Conservation (phyloP, 2,113 vertebrate species). For the Gracilinanus agilis region DNA sequence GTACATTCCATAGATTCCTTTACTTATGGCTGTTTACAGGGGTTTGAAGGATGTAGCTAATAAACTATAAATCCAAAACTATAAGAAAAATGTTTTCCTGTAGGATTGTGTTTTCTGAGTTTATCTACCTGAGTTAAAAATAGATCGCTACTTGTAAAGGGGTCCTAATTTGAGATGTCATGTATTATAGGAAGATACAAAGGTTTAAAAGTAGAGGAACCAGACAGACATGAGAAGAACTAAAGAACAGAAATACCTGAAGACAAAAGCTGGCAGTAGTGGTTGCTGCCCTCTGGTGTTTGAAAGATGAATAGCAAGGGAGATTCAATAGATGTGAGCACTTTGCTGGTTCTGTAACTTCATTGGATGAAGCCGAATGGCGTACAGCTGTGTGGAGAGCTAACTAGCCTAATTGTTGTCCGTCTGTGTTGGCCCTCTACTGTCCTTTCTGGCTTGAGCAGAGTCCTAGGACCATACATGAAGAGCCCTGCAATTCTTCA, state of each 20-base stretch:
- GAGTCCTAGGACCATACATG: neutral
- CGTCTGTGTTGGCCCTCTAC: neutral
- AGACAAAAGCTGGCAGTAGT: neutral
- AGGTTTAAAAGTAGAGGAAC: neutral
- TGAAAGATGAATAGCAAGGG: neutral
- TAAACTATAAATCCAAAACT: neutral
- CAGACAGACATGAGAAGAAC: neutral
- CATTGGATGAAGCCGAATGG: neutral
- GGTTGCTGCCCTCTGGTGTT: neutral
- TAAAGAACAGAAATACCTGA: neutral
- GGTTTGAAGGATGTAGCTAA: neutral
- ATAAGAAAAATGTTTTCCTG: neutral
- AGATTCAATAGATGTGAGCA: neutral
- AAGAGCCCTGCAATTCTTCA: neutral
- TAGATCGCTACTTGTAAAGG: neutral
- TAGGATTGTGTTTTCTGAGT: neutral
- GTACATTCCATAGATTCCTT: neutral
- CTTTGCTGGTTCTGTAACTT: neutral
- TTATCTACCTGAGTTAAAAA: neutral
- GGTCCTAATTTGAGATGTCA: neutral
- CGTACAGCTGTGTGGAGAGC: neutral
- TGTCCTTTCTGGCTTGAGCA: neutral
- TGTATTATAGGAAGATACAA: neutral
- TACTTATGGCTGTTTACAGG: neutral
- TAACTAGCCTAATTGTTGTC: neutral